Evolutionary conservation across 2,113 vertebrate species (phyloP).

Genomic region (Leucoraja erinaceus): DNA sequence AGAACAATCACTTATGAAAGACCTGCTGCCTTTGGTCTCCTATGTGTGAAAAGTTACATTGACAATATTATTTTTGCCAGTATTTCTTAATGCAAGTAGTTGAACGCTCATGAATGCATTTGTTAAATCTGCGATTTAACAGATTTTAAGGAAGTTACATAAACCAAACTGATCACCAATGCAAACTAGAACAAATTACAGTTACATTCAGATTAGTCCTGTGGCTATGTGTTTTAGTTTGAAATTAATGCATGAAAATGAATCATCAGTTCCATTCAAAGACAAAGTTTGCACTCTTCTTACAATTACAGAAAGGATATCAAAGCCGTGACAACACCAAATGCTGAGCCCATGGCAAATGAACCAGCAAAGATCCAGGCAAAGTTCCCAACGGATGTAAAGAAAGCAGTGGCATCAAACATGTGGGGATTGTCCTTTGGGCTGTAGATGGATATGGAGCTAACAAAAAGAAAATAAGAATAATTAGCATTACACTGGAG

Average conservation of each 20-base stretch:
- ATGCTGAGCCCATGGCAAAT: slow-evolving; percentile 68
- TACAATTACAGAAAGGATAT: slow-evolving; percentile 69
- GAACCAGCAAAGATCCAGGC: slow-evolving; percentile 68
- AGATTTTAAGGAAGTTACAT: neutral
- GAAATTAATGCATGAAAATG: neutral
- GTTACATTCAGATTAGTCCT: neutral
- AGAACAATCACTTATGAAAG: neutral
- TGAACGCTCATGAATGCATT: neutral
- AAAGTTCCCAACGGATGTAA: slow-evolving; percentile 70
- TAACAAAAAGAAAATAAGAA: slow-evolving; percentile 53
- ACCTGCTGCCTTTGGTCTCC: neutral
- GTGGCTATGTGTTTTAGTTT: neutral
- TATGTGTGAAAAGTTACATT: neutral
- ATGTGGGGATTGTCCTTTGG: slow-evolving; percentile 60
- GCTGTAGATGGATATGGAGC: slow-evolving; percentile 70
- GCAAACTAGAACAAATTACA: neutral
- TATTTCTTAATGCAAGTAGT: neutral
- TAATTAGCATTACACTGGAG: slow-evolving; percentile 34
- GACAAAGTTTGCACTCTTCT: neutral
- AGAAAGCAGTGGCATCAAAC: slow-evolving; percentile 60
- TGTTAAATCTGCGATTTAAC: neutral
- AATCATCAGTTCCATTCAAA: neutral
- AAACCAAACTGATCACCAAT: neutral
- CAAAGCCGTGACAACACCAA: slow-evolving; percentile 69
- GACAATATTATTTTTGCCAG: neutral